phyloP scores from a whole-genome alignment of 2,113 vertebrate species.

The Podiceps cristatus region DNA sequence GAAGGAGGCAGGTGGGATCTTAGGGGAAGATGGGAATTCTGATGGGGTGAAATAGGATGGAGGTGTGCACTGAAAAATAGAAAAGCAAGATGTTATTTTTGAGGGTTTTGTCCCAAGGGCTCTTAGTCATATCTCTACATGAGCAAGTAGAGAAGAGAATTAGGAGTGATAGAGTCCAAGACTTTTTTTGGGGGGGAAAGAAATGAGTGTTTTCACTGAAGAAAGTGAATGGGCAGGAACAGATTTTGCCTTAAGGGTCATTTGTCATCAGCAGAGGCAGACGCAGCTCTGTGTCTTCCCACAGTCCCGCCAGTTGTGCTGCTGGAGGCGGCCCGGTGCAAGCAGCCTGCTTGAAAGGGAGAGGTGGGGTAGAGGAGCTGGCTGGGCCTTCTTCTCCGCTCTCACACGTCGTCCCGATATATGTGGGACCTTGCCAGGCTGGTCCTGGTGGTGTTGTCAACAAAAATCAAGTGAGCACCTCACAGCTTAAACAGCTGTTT shows the following conservation, averaged over 20 bases:
- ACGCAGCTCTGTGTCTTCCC: not conserved
- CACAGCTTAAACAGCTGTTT: not conserved
- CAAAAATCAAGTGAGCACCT: not conserved
- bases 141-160: not conserved
- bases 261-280: not conserved
- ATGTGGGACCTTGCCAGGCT: not conserved
- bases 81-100: not conserved
- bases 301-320: not conserved
- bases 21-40: not conserved
- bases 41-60: not conserved
- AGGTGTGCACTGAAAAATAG: not conserved
- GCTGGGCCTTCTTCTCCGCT: not conserved
- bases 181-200: not conserved
- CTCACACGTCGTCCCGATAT: not conserved
- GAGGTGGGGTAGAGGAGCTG: not conserved
- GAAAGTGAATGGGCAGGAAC: not conserved
- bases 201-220: not conserved
- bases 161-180: not conserved
- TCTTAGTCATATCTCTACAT: not conserved
- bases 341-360: not conserved
- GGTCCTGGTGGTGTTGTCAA: not conserved
- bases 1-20: not conserved
- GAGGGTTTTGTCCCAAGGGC: not conserved
- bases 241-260: not conserved
- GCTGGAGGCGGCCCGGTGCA: not conserved